phyloP scores from a whole-genome alignment of 92 coral and sea anemone species.

The Epizoanthus scotinus region DNA sequence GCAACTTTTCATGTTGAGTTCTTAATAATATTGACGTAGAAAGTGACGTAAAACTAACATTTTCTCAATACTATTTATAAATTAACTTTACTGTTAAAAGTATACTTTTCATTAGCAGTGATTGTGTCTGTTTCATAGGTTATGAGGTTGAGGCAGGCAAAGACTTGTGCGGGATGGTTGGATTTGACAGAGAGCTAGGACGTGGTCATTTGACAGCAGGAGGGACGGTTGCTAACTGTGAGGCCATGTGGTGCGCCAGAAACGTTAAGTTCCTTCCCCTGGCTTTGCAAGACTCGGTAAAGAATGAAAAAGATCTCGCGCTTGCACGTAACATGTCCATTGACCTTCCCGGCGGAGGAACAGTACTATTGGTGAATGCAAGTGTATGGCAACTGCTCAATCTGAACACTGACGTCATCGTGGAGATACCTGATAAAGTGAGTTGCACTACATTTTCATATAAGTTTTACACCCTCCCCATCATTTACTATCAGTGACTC shows the following conservation, averaged over 20 bases:
- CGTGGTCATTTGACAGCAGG: conserved; percentile 59
- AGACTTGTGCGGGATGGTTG: conserved; percentile 69
- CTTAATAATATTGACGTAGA: no score
- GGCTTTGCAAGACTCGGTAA: conserved; percentile 59
- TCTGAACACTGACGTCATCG: conserved; percentile 59
- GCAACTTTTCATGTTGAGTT: no score
- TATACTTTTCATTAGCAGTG: no score
- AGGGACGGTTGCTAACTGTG: conserved; percentile 68
- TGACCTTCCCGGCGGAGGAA: conserved; percentile 43
- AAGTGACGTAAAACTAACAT: no score
- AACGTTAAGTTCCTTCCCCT: conserved; percentile 64
- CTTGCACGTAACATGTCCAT: conserved; percentile 25
- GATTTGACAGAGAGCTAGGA: conserved; percentile 43
- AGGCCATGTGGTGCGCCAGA: conserved; percentile 68
- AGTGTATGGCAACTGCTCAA: conserved; percentile 55
- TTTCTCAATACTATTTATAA: no score
- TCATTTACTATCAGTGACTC: no score
- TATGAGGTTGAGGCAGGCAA: conserved; percentile 62
- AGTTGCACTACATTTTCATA: neutral
- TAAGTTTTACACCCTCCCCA: neutral
- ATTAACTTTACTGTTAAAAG: no score
- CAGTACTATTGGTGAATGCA: conserved; percentile 27
- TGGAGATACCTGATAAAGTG: conserved; percentile 43
- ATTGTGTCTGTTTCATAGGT: conserved; percentile 1
- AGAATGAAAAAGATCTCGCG: conserved; percentile 28